Evolutionary conservation across 2,113 vertebrate species (phyloP), one percentile per base, ranked within the genome.

Genomic region (Prunella fulvescens): DNA sequence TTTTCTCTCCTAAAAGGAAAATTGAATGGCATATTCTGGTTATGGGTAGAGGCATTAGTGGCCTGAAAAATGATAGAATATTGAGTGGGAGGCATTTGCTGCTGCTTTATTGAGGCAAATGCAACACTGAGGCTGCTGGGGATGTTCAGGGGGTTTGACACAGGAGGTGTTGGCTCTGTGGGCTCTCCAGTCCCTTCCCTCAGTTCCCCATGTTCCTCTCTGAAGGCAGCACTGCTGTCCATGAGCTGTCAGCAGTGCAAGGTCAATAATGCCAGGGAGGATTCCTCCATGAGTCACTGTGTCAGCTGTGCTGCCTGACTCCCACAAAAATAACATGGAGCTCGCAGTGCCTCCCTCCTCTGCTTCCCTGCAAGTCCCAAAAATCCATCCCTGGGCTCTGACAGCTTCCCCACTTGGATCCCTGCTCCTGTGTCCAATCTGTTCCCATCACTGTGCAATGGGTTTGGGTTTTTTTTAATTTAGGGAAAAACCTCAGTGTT

Each of bases 221-320:
- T 16, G 31, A 15, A 67, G 58, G 69, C 67, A 47, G 66, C 5
- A 6, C 1, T 26, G 14, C 65, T 90, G 48, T 19, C 86, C 60
- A 0, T 8, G 57, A 77, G 88, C 93, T 85, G 76, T 47, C 39
- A 56, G 93, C 90, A 85, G 77, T 58, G 92, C 96, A 73, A 87
- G 95, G 90, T 77, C 84, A 84, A 84, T 78, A 90, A 95, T 81
- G 71, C 80, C 84, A 39, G 14, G 53, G 88, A 92, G 81, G 58
- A 70, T 89, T 95, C 87, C 94, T 86, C 87, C 51, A 5, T 97
- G 95, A 98, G 81, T 97, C 97, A 96, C 78, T 83, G 67, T 51
- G 3, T 96, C 95, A 96, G 93, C 96, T 97, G 88, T 61, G 88
- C 83, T 81, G 93, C 82, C 92, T 80, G 76, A 74, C 91, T 95